Base-by-base conservation (phyloP, 2,888 invertebrate species). In the Phrixothrix hirtus region DNA sequence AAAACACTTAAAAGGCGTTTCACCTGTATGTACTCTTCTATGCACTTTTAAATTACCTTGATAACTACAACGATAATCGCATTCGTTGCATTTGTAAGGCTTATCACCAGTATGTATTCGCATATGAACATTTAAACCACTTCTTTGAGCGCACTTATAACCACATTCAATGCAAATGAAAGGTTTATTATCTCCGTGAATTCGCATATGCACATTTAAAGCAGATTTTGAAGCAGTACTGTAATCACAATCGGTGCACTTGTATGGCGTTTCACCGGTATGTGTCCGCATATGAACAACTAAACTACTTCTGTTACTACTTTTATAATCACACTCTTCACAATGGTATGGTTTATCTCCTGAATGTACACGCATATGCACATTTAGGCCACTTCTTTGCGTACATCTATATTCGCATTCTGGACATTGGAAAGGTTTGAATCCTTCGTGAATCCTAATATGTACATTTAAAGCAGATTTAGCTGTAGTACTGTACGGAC, bases 311-410 rank as follows among this genome's bases (percentile, higher is more conserved):
- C 34, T 39, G 11, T 26, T 43, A 21, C 48, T 55, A 14, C 37
- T 32, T 10, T 13, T 41, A 25, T 50, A 46, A 4, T 55, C 46
- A 10, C 55, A 55, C 9, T 50, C 45, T 1, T 27, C 14, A 9
- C 55, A 55, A 5, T 55, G 31, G 12, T 42, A 46, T 0, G 55
- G 55, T 14, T 50, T 55, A 10, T 55, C 55, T 2, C 46, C 48
- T 1, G 48, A 43, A 34, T 55, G 55, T 7, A 49, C 30, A 4
- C 46, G 31, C 42, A 50, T 50, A 17, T 55, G 54, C 1, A 48
- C 45, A 9, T 45, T 49, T 7, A 48, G 15, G 7, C 43, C 41
- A 16, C 45, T 45, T 10, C 43, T 17, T 31, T 49, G 54, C 1
- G 44, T 36, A 21, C 47, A 55, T 13, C 31, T 21, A 9, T 55